Evolutionary conservation across 2,797 vertebrate genomes (phyloP), one percentile per base, ranked within the genome.

Genomic region (Sebastes flavidus): DNA sequence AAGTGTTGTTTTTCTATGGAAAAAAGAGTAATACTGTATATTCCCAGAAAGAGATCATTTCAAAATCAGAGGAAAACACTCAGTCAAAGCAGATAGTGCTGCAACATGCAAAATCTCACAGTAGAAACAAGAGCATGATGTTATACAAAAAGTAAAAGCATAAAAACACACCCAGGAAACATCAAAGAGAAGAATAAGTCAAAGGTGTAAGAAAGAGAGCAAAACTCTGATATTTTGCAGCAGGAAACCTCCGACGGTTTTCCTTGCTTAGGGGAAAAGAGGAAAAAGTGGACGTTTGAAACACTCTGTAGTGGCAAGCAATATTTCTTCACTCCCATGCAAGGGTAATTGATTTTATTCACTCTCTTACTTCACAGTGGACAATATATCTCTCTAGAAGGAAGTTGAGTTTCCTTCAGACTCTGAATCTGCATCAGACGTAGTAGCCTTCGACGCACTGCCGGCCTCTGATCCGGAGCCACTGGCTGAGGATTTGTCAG

Each of bases 311-410:
- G 89, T 69, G 66, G 78, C 73, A 88, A 82, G 88, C 72, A 88
- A 70, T 86, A 88, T 82, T 87, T 91, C 83, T 91, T 88, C 94
- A 95, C 90, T 91, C 91, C 93, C 94, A 90, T 94, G 94, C 93
- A 90, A 92, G 85, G 76, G 82, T 82, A 85, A 87, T 83, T 81
- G 79, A 87, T 89, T 92, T 85, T 84, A 91, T 89, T 87, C 86
- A 88, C 87, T 92, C 95, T 95, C 95, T 95, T 95, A 95, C 95
- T 96, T 94, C 89, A 81, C 79, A 79, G 79, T 56, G 46, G 90
- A 87, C 87, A 87, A 90, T 62, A 87, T 87, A 36, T 83, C 66
- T 85, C 49, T 87, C 83, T 79, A 95, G 91, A 96, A 95, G 75
- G 91, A 65, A 25, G 96, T 95, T 55, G 92, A 94, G 77, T 92